Conservation (phyloP, 1,140 invertebrate species). For the Goniozus legneri region DNA sequence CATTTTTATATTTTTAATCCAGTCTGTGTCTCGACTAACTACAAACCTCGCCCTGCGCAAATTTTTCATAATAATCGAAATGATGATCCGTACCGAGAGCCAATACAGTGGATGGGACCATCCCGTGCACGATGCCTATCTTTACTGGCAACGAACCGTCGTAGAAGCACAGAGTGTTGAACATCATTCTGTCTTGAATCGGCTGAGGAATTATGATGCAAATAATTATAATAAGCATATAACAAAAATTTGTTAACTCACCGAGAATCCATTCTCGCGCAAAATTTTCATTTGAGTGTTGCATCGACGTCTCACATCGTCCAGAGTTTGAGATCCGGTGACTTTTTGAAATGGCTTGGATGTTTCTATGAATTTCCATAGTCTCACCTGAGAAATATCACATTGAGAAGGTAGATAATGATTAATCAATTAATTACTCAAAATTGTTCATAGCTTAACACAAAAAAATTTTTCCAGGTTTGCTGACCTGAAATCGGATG, state of each 20-base stretch:
- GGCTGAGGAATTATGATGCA: slow-evolving; percentile 50
- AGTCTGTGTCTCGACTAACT: too few species aligned
- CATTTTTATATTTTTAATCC: too few species aligned
- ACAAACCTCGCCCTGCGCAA: slow-evolving; percentile 65
- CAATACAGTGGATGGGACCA: slow-evolving; percentile 67
- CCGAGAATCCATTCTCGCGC: too few species aligned
- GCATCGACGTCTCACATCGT: slow-evolving; percentile 67
- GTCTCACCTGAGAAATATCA: slow-evolving; percentile 64
- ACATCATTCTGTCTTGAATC: slow-evolving; percentile 59
- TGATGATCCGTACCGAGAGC: slow-evolving; percentile 78
- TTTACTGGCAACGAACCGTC: slow-evolving; percentile 69
- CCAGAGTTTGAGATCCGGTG: slow-evolving; percentile 58
- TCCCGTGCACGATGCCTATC: slow-evolving; percentile 62
- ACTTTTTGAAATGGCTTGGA: slow-evolving; percentile 73
- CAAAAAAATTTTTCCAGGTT: neutral
- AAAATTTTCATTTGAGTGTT: slow-evolving; percentile 62
- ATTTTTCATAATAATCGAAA: slow-evolving; percentile 64
- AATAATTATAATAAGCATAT: slow-evolving; percentile 50
- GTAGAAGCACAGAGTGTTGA: slow-evolving; percentile 63
- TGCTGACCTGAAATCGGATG: slow-evolving; percentile 58
- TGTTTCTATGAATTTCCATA: slow-evolving; percentile 78
- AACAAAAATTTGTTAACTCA: slow-evolving; percentile 46
- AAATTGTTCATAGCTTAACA: neutral
- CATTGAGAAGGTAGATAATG: slow-evolving; percentile 1
- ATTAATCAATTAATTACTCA: neutral